These are phyloP conservation scores for Erebia ligea DNA, from an alignment of 2,888 invertebrate genomes.

Conservation along the genomic window DNA sequence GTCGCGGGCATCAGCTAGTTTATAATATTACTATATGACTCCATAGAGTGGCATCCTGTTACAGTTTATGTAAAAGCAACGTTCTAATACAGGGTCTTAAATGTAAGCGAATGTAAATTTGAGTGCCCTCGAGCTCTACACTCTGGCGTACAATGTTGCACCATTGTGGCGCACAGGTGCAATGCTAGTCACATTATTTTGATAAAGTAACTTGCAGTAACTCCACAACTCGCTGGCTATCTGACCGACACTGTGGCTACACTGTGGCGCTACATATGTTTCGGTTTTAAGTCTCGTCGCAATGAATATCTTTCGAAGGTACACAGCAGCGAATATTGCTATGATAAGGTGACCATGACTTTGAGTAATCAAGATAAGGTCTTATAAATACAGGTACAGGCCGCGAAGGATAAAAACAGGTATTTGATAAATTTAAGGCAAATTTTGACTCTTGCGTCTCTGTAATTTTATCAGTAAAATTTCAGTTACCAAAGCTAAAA, in stretches of 20 bases:
- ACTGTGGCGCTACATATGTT: constrained; percentile 5
- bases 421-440: background rate
- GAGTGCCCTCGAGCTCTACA: background rate
- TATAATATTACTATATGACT: no score
- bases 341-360: background rate
- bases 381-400: background rate
- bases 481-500: no score
- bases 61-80: background rate
- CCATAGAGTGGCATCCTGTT: no score
- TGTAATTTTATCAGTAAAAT: no score
- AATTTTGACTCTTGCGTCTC: background rate
- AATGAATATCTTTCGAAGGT: constrained; percentile 2
- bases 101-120: constrained; percentile 4
- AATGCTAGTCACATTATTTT: background rate
- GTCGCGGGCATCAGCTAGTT: no score
- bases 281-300: background rate
- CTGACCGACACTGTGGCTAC: background rate
- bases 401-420: background rate
- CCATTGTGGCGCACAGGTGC: background rate
- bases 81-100: background rate
- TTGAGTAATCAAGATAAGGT: background rate
- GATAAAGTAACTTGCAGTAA: background rate
- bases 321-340: background rate
- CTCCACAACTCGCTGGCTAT: constrained; percentile 1
- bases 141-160: background rate